Evolutionary conservation across 2,113 vertebrate genomes (phyloP).

Genomic region (Mionectes macconnelli): DNA sequence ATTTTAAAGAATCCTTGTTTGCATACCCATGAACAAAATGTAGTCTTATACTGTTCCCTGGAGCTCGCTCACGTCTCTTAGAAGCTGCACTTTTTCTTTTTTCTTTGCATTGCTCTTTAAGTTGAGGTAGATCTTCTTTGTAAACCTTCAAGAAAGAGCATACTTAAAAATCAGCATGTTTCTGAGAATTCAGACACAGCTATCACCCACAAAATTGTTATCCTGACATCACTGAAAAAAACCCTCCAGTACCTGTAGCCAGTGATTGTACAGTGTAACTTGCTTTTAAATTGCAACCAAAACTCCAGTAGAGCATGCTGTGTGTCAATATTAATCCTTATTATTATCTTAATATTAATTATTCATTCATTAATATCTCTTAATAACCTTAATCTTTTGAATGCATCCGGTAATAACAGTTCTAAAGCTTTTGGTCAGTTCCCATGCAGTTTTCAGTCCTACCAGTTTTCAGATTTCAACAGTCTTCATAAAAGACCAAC

Average conservation of each 20-base stretch:
- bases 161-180: neutral
- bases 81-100: conserved; percentile 86
- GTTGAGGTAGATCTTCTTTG: conserved; percentile 99
- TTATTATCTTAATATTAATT: neutral
- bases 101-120: conserved; percentile 97
- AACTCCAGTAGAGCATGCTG: neutral
- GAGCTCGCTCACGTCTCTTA: conserved; percentile 89
- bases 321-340: neutral
- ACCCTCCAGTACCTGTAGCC: neutral
- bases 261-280: neutral
- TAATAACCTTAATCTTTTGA: neutral
- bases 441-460: neutral
- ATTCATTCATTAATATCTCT: neutral
- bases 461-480: neutral
- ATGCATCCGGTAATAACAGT: neutral
- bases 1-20: conserved; percentile 6
- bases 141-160: conserved; percentile 85
- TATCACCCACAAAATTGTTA: neutral
- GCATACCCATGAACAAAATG: conserved; percentile 97
- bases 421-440: neutral
- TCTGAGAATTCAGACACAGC: neutral
- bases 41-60: conserved; percentile 87
- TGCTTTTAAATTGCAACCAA: neutral
- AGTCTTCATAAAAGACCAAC: neutral
- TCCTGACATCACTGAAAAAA: neutral